These are phyloP conservation scores for Dermochelys coriacea DNA, from an alignment of 2,797 vertebrate genomes.

Conservation along the genomic window DNA sequence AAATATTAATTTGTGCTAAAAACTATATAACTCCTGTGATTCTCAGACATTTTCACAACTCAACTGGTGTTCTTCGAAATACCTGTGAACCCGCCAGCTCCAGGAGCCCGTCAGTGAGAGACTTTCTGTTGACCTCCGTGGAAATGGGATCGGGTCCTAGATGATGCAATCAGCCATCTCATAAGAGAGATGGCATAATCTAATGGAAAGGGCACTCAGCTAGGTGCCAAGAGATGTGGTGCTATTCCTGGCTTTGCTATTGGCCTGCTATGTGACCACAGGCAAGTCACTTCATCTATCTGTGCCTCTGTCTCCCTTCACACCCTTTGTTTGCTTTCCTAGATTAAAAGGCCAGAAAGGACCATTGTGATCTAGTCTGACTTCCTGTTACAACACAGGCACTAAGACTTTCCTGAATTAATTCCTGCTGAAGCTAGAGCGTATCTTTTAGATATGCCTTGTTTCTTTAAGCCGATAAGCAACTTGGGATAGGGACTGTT, in stretches of 20 bases:
- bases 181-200: neutral
- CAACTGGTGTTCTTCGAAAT: accelerated
- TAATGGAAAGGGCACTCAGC: neutral
- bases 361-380: neutral
- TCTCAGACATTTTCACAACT: accelerated
- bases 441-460: neutral
- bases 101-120: neutral
- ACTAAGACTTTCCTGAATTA: neutral
- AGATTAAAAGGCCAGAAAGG: neutral
- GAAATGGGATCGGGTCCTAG: no score
- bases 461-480: neutral
- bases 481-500: no score
- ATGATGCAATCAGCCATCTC: neutral
- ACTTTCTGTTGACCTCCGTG: neutral
- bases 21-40: neutral
- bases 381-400: neutral
- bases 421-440: neutral
- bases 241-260: neutral
- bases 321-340: neutral
- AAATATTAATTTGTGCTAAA: accelerated
- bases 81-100: neutral
- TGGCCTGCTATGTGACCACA: neutral
- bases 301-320: neutral
- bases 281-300: neutral
- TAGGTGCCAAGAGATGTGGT: neutral